phyloP scores from a whole-genome alignment of 2,888 invertebrate species.

The Trichogramma dendrolimi region DNA sequence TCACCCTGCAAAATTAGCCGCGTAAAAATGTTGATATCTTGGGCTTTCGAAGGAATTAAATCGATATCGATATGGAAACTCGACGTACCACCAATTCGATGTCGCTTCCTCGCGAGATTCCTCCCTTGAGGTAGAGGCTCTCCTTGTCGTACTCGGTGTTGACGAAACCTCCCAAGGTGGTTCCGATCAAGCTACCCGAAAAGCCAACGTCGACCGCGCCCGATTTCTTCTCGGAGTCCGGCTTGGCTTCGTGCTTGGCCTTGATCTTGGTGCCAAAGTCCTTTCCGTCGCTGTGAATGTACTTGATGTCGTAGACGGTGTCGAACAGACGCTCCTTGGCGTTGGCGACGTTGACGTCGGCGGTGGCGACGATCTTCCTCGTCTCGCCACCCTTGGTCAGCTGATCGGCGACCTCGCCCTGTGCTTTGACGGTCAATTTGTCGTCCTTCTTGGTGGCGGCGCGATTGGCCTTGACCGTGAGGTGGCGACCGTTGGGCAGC shows the following conservation, averaged over 20 bases:
- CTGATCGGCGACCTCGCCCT: constrained; percentile 46
- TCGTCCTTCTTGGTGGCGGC: constrained; percentile 37
- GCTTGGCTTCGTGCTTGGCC: constrained; percentile 48
- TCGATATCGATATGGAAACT: not conserved
- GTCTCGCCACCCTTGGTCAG: constrained; percentile 51
- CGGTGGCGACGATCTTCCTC: constrained; percentile 49
- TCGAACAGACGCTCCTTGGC: constrained; percentile 51
- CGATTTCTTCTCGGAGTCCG: constrained; percentile 36
- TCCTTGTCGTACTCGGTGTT: constrained; percentile 28
- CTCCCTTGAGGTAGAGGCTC: constrained; percentile 29
- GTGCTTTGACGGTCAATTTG: constrained; percentile 27
- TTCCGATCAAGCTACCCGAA: constrained; percentile 34
- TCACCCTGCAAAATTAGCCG: constrained; percentile 29
- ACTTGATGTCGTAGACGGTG: constrained; percentile 47
- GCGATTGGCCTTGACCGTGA: constrained; percentile 50
- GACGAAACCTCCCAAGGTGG: constrained; percentile 30
- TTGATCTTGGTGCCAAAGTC: constrained; percentile 49
- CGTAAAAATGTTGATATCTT: not conserved
- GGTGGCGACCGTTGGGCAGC: constrained; percentile 54
- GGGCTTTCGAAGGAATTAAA: not conserved
- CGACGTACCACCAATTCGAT: constrained; percentile 36
- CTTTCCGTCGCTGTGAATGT: constrained; percentile 54
- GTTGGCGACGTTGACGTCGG: constrained; percentile 51
- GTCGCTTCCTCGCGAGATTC: constrained; percentile 38
- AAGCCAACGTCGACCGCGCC: constrained; percentile 34